Evolutionary conservation across 2,888 invertebrate species (phyloP), one percentile per base, ranked within the genome.

Genomic region (Julus scandinavius): DNA sequence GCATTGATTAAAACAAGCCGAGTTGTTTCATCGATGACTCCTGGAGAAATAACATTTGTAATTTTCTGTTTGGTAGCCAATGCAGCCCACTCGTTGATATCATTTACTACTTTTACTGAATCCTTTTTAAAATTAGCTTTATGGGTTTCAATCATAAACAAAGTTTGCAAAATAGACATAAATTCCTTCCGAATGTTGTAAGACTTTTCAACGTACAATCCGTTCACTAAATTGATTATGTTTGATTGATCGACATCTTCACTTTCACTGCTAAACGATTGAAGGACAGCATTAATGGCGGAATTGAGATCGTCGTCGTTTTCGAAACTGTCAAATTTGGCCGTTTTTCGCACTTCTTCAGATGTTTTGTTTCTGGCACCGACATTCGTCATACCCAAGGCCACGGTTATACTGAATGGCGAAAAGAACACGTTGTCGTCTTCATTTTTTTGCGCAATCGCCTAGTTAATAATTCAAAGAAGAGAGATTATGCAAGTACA

Each of bases 141-240:
- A 15, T 72, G 38, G 17, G 87, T 29, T 50, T 63, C 49, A 49
- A 85, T 86, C 2, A 29, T 17, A 58, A 84, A 89, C 49, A 94
- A 93, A 83, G 94, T 93, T 9, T 93, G 91, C 0, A 96, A 94
- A 83, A 95, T 92, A 7, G 93, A 92, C 90, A 94, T 93, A 90
- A 95, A 95, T 29, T 92, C 91, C 0, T 93, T 91, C 41, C 94
- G 93, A 3, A 96, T 90, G 11, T 89, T 72, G 84, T 90, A 89
- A 0, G 93, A 93, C 0, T 94, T 92, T 91, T 94, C 94, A 0
- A 95, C 92, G 91, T 95, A 97, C 6, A 96, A 93, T 90, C 95
- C 95, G 91, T 96, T 97, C 0, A 96, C 96, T 54, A 96, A 93
- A 89, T 94, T 94, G 6, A 96, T 91, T 7, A 94, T 94, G 1